Conservation (phyloP, 2,113 vertebrate species). For the Tachycineta bicolor region DNA sequence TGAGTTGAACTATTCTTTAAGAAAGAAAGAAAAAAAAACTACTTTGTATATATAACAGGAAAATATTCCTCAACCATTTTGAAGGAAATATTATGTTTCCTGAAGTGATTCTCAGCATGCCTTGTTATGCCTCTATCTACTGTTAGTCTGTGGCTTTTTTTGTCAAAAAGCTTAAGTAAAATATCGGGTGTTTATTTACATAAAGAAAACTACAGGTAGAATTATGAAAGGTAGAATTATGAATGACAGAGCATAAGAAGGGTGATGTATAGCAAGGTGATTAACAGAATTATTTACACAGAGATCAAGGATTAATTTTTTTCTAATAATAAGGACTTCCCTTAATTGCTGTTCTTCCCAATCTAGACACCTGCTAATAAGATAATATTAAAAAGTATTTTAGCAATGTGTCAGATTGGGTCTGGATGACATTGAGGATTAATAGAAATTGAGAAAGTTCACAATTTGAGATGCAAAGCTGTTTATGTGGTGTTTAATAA, state of each 20-base stretch:
- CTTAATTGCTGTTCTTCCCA: neutral
- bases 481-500: neutral
- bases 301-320: neutral
- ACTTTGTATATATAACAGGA: rapidly evolving
- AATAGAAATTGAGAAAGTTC: neutral
- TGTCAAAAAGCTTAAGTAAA: neutral
- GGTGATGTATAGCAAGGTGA: neutral
- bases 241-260: neutral
- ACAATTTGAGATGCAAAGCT: neutral
- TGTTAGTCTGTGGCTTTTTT: neutral
- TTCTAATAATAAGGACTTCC: neutral
- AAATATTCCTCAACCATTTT: neutral
- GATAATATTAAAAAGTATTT: neutral
- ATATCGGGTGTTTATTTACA: neutral
- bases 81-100: neutral
- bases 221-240: neutral
- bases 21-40: neutral
- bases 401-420: neutral
- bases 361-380: neutral
- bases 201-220: neutral
- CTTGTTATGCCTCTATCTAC: neutral
- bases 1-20: neutral
- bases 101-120: neutral
- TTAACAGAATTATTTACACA: neutral
- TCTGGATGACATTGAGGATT: neutral